Base-by-base conservation (phyloP, 2,113 vertebrate genomes). In the Python bivittatus region DNA sequence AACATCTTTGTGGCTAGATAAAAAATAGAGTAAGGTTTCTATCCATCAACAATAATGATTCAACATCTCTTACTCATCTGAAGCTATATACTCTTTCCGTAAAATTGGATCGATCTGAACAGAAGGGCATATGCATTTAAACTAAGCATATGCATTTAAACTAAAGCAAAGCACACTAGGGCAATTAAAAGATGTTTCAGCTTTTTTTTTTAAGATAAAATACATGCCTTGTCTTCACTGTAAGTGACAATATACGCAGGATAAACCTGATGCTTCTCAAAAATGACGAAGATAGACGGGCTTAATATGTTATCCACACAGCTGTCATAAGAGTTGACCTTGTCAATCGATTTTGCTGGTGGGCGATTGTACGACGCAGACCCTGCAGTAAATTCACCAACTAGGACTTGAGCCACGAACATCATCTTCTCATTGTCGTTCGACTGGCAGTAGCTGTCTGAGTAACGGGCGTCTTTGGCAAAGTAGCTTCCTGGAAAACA, bases 401-500 rank as follows among this genome's bases (percentile, higher is more conserved):
- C 97, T 92, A 98, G 95, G 1, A 98, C 97, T 56, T 96, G 96
- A 68, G 98, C 98, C 83, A 98, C 92, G 9, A 98, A 98, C 98
- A 98, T 98, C 56, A 52, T n/a, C 87, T 93, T 96, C 1, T 0
- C 9, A 9, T 29, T 95, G 15, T 2, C 1, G 0, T 0, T 0
- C 48, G 12, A 1, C 2, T 56, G 93, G 4, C 95, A 93, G 29
- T 97, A 99, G 15, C 0, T 10, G 20, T 98, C 92, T 1, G 98
- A 98, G 95, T 98, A 98, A 38, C 91, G 94, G 0, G 98, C 98
- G 61, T 99, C 98, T 97, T 91, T 97, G 85, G 98, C 98, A 96
- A 99, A 99, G 96, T 98, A 99, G 94, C 98, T 99, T 89, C 98
- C 98, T 98, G 86, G 86, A 29, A 95, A 93, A 0, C 2, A 89